Base-by-base conservation (phyloP, 2,797 vertebrate genomes). In the Dendrocincla fuliginosa region DNA sequence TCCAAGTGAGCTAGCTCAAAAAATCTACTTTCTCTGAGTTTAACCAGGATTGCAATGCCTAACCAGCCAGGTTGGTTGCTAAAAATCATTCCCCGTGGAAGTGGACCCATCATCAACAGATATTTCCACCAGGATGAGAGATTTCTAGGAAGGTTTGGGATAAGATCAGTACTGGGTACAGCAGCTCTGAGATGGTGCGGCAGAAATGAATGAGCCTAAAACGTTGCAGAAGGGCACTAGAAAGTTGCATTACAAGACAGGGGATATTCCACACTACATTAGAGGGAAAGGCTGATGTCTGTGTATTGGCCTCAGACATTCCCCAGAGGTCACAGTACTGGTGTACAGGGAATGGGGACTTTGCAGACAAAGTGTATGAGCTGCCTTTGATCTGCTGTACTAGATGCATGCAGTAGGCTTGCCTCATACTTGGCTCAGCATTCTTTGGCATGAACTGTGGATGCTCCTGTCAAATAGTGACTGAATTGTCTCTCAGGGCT, bases 391-490 rank as follows among this genome's bases (percentile, higher is more conserved):
- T 89, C 69, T 86, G 55, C 73, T 91, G 20, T 71, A 53, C 37
- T 50, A 55, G 76, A 81, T 87, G 24, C 32, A 23, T 71, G 76
- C 41, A 61, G 46, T 32, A 75, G 57, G 16, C 10, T 94, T 94
- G 61, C 42, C 39, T 95, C 73, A 80, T 67, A 64, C 44, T 90
- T 96, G 95, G 93, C 83, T 55, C 49, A 65, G n/a, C 35, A 42
- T 69, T 73, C 76, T 83, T 89, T 89, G 87, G 81, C 81, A 60
- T 79, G 85, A 69, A 84, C 44, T 57, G 39, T 90, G 76, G 49
- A 94, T 96, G 78, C 75, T 95, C 11, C 94, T 86, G 85, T 93
- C 87, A 94, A 93, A 97, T 95, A 97, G 82, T 96, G 85, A 87
- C 90, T 91, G 23, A 92, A 91, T 93, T 97, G 95, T 97, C 68